Conservation (phyloP, 2,113 vertebrate species). For the Columba janthina region DNA sequence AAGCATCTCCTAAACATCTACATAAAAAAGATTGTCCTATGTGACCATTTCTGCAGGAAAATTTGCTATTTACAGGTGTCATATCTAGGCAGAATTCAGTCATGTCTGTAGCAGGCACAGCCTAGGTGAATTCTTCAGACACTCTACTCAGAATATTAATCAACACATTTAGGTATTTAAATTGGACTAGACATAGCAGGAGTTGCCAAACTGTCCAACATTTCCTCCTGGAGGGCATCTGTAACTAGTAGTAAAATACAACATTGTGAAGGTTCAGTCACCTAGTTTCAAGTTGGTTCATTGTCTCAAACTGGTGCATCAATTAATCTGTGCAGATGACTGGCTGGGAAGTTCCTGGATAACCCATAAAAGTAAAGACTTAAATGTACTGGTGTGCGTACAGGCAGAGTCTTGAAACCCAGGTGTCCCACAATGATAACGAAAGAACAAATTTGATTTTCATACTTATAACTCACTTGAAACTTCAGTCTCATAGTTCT, state of each 20-base stretch:
- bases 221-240: neutral
- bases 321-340: neutral
- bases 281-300: neutral
- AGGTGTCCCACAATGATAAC: neutral
- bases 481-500: neutral
- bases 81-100: neutral
- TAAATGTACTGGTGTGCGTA: fast-evolving
- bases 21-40: neutral
- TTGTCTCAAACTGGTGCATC: neutral
- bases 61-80: neutral
- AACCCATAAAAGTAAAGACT: neutral
- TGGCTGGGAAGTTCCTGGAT: neutral
- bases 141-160: neutral
- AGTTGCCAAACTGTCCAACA: neutral
- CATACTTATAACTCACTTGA: neutral
- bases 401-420: neutral
- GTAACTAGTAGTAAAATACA: neutral
- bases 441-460: neutral
- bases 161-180: neutral
- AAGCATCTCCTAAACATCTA: neutral
- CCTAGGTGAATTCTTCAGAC: neutral
- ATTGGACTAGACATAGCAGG: neutral
- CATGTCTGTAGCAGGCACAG: neutral
- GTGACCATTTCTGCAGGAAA: neutral
- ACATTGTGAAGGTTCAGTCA: neutral